Conservation (phyloP, 2,888 invertebrate genomes). For the Parascotia fuliginaria region DNA sequence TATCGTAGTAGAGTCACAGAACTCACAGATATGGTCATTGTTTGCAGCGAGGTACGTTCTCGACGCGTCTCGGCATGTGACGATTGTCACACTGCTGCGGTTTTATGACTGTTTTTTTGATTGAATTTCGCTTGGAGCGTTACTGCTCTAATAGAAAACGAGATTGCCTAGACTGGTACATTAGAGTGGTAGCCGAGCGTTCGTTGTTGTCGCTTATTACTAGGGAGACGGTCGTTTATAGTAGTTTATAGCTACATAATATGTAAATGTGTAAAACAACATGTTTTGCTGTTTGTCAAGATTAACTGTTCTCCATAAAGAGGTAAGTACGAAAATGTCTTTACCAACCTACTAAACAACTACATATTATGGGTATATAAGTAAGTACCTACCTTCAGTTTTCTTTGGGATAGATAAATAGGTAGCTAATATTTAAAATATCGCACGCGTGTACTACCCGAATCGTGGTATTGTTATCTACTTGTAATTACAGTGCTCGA, state of each 20-base stretch:
- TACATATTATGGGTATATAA: no score
- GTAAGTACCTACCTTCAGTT: no score
- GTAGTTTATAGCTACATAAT: constrained; percentile 17
- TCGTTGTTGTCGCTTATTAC: constrained; percentile 21
- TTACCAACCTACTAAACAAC: neutral
- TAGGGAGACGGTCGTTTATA: constrained; percentile 13
- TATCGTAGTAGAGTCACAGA: neutral
- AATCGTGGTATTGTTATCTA: no score
- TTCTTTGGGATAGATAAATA: no score
- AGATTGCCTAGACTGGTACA: constrained; percentile 27
- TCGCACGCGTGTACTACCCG: no score
- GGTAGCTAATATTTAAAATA: no score
- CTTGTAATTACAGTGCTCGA: no score
- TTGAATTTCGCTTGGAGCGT: constrained; percentile 39
- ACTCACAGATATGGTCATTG: neutral
- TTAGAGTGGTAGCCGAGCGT: no score
- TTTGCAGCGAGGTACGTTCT: neutral
- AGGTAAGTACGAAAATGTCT: constrained; percentile 43
- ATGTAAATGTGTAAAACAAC: constrained; percentile 19
- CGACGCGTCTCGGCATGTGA: constrained; percentile 4
- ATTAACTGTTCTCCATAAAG: constrained; percentile 30
- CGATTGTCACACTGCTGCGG: constrained; percentile 28
- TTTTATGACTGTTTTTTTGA: constrained; percentile 35
- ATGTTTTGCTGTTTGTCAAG: constrained; percentile 56
- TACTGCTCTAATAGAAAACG: constrained; percentile 40